Conservation (phyloP, 2,113 vertebrate genomes). For the Ictalurus furcatus region DNA sequence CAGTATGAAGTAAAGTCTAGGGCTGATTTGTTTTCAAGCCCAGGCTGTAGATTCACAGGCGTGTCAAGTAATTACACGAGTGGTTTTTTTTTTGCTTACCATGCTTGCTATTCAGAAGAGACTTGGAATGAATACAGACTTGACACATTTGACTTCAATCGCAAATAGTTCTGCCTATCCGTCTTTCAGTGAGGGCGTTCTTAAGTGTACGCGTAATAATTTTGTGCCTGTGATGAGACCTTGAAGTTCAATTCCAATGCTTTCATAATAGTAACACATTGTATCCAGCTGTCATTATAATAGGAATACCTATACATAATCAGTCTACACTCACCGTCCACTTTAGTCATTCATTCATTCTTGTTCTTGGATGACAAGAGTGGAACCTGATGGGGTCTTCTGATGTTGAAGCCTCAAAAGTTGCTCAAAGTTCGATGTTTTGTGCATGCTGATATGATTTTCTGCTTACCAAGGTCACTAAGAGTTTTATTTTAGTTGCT, state of each 20-base stretch:
- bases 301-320: not conserved
- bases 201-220: not conserved
- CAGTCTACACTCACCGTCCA: not conserved
- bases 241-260: not conserved
- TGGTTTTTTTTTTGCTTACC: not conserved
- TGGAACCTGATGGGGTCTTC: not conserved
- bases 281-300: not conserved
- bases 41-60: not conserved
- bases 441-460: not conserved
- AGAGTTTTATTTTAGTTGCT: not conserved
- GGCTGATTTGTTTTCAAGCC: not conserved
- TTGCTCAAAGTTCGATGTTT: not conserved
- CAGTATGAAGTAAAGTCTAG: not conserved
- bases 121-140: not conserved
- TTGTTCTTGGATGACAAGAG: not conserved
- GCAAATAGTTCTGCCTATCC: not conserved
- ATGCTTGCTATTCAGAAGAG: not conserved
- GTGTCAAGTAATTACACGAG: not conserved
- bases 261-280: not conserved
- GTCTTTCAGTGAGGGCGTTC: not conserved
- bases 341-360: not conserved
- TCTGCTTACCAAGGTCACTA: not conserved
- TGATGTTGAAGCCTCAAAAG: not conserved
- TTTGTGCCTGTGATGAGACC: not conserved
- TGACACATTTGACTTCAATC: not conserved